Evolutionary conservation across 2,113 vertebrate species (phyloP), one percentile per base, ranked within the genome.

Genomic region (Canis aureus): DNA sequence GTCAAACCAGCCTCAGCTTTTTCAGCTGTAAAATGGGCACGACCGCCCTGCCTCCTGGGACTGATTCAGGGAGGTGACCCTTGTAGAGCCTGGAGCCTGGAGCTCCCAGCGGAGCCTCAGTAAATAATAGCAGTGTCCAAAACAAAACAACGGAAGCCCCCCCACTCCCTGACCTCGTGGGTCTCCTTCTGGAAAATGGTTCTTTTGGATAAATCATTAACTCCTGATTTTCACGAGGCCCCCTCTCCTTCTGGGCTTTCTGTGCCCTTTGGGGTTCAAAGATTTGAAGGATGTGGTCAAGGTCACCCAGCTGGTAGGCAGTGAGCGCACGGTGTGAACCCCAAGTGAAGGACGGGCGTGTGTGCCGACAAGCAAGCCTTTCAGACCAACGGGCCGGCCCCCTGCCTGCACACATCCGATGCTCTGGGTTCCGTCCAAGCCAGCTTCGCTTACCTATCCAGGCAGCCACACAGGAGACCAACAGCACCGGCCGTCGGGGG

Each of bases 291-390:
- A 49, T 20, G 23, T 35, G 38, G 51, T 38, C 11, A 53, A 90
- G 55, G 57, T 81, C 59, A 76, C 29, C 1, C 2, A 43, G 17
- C 62, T 17, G 11, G 13, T 71, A 43, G 60, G 7, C 9, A 38
- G 82, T 49, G 32, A 25, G 11, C 38, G 12, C 12, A 73, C 35
- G 35, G 35, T 79, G 29, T 27, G 27, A 94, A 82, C 20, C 53
- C 8, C 32, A 9, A 90, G 60, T 53, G 59, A 82, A 94, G 80
- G 25, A 1, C 49, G 74, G 76, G 22, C n/a, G 2, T 27, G 53
- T 3, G 0, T 35, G 27, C 1, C 2, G 32, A 69, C 8, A 0
- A 0, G 2, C 0, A 16, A 55, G 32, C 6, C n/a, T 29, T 29
- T 66, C n/a, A 7, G 60, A n/a, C 0, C 0, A 1, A 1, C 0